Base-by-base conservation (phyloP, 2,888 invertebrate genomes). In the Pediacus dermestoides region DNA sequence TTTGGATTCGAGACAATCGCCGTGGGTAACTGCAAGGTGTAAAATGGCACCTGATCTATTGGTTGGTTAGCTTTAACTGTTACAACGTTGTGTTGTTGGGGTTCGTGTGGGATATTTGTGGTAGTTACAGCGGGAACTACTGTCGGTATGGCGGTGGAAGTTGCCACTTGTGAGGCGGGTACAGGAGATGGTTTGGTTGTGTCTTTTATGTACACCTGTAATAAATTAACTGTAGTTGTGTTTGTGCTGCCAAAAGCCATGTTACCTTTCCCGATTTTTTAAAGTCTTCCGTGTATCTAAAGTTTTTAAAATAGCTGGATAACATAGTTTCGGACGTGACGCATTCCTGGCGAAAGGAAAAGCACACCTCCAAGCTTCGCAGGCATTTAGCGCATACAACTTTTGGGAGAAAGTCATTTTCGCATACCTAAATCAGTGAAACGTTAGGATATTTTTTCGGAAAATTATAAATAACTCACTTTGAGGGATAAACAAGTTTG, bases 331-430 rank as follows among this genome's bases (percentile, higher is more conserved):
- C 82, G 1, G 82, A 80, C 48, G 74, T 78, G 11, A 76, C 72
- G 49, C 81, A 81, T 30, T 78, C 75, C 50, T 78, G 77, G 35
- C 81, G 72, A 61, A 82, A 82, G 27, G 76, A 76, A 41, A 74
- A 74, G 46, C 76, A 77, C 22, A 72, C 73, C 46, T 83, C 82
- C 39, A 83, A 59, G 50, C 77, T 77, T 50, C 75, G 74, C 22
- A 80, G 66, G 56, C 83, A 83, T 42, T 76, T 75, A 7, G 73
- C 72, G 58, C 83, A 83, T 8, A 83, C 73, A 12, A 80, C 79
- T 70, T 83, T 83, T 27, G 83, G 83, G 44, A 83, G 64, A 16
- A 78, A 79, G 64, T 83, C 83, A 53, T 79, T 77, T 61, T 82
- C 81, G 47, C 76, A 73, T 8, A 83, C 74, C 81, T 82, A 48